Percentiles rank a stretch among this genome's conserved stretches.
phyloP scores from a whole-genome alignment of 2,797 vertebrate species.

The Anabas testudineus region DNA sequence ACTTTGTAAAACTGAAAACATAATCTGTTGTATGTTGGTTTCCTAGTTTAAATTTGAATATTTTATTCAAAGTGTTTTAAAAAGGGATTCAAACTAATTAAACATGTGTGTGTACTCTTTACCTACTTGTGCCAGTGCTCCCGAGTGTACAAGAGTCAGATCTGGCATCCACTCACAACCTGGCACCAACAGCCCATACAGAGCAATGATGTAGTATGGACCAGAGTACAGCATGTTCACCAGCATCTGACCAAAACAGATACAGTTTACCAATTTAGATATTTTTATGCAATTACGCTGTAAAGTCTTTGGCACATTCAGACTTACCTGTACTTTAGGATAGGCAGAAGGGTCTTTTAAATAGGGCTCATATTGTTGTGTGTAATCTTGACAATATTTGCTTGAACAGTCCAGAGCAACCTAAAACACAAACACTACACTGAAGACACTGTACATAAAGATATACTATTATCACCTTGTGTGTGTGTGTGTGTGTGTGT shows the following conservation, averaged over 20 bases:
- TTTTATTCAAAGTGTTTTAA: not conserved
- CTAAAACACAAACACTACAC: slow-evolving; percentile 72
- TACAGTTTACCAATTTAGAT: slow-evolving; percentile 6
- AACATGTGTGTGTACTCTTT: not conserved
- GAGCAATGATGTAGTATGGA: slow-evolving; percentile 87
- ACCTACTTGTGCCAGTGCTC: slow-evolving; percentile 92
- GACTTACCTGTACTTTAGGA: slow-evolving; percentile 91
- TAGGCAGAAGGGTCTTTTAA: slow-evolving; percentile 95
- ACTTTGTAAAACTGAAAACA: not conserved
- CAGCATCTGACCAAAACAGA: slow-evolving; percentile 87
- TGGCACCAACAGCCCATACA: slow-evolving; percentile 92
- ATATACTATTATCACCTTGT: not conserved
- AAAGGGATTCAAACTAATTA: not conserved
- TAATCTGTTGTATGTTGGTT: not conserved
- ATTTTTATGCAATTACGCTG: not conserved
- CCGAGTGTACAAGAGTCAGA: slow-evolving; percentile 90
- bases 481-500: too few species aligned
- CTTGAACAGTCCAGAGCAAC: slow-evolving; percentile 91
- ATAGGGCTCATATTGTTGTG: slow-evolving; percentile 91
- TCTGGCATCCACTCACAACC: slow-evolving; percentile 95
- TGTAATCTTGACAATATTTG: slow-evolving; percentile 88
- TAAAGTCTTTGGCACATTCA: not conserved
- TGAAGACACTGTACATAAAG: not conserved
- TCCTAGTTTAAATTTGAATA: not conserved
- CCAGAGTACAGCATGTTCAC: slow-evolving; percentile 93